Evolutionary conservation across 2,888 invertebrate genomes (phyloP).

Genomic region (Xestoiulus laeticollis): DNA sequence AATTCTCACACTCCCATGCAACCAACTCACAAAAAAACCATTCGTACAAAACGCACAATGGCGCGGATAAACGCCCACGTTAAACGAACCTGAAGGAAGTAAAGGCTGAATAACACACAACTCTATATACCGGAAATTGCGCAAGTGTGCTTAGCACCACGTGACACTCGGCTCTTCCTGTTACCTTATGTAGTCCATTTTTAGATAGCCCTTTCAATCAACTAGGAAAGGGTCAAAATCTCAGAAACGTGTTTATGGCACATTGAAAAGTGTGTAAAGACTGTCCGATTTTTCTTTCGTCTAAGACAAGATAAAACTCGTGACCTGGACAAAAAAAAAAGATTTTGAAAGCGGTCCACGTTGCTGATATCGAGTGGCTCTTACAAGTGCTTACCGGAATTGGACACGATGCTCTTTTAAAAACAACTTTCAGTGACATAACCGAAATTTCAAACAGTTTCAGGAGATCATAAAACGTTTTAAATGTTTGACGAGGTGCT

Average conservation of each 20-base stretch:
- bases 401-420: too few species aligned
- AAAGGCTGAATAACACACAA: not conserved
- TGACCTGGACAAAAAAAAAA: too few species aligned
- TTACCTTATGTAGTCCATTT: not conserved
- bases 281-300: too few species aligned
- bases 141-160: not conserved
- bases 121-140: not conserved
- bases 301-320: too few species aligned
- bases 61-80: not conserved
- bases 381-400: too few species aligned
- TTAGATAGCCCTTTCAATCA: too few species aligned
- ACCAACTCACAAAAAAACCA: not conserved
- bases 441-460: not conserved
- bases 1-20: slow-evolving; percentile 2
- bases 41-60: not conserved
- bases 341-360: too few species aligned
- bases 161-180: not conserved
- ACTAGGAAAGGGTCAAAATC: too few species aligned
- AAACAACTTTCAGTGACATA: not conserved
- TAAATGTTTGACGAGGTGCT: not conserved
- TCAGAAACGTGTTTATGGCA: too few species aligned
- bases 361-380: too few species aligned
- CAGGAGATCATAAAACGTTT: not conserved
- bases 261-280: too few species aligned
- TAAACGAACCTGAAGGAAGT: not conserved